Conservation (phyloP, 1,140 invertebrate genomes). For the Asbolus verrucosus region DNA sequence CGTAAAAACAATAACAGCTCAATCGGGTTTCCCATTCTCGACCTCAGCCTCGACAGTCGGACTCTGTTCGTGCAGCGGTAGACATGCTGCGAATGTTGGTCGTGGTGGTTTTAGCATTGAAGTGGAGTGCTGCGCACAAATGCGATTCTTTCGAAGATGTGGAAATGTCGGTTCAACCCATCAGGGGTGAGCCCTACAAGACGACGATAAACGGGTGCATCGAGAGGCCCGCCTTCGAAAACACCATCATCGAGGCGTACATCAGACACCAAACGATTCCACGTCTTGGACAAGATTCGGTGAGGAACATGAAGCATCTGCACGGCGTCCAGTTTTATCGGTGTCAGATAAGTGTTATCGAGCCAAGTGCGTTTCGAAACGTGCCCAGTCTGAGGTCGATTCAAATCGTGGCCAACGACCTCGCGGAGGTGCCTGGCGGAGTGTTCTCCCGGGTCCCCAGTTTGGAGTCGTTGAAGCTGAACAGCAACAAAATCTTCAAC, state of each 20-base stretch:
- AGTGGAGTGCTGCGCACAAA: background rate
- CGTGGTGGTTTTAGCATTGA: too few species aligned
- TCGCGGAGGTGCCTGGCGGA: background rate
- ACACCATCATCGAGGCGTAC: slow-evolving; percentile 4
- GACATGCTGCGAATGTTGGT: too few species aligned
- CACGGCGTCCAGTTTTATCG: background rate
- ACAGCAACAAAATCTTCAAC: background rate
- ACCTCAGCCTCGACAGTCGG: too few species aligned
- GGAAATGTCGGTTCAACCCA: background rate
- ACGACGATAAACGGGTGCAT: slow-evolving; percentile 32
- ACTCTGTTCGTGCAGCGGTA: too few species aligned
- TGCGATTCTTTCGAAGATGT: slow-evolving; percentile 39
- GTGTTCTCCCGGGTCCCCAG: background rate
- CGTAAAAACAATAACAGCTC: too few species aligned
- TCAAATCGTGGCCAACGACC: background rate
- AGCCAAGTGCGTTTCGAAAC: slow-evolving; percentile 27
- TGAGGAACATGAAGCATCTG: slow-evolving; percentile 33
- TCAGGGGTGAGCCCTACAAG: background rate
- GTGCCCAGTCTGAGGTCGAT: slow-evolving; percentile 15
- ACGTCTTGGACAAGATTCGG: slow-evolving; percentile 7
- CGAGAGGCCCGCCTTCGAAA: slow-evolving; percentile 11
- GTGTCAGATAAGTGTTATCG: slow-evolving; percentile 3
- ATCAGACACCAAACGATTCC: slow-evolving; percentile 12
- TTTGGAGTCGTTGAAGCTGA: background rate
- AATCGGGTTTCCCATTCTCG: too few species aligned